These are phyloP conservation scores for Spheniscus humboldti DNA, from an alignment of 2,797 vertebrate genomes.

Conservation along the genomic window DNA sequence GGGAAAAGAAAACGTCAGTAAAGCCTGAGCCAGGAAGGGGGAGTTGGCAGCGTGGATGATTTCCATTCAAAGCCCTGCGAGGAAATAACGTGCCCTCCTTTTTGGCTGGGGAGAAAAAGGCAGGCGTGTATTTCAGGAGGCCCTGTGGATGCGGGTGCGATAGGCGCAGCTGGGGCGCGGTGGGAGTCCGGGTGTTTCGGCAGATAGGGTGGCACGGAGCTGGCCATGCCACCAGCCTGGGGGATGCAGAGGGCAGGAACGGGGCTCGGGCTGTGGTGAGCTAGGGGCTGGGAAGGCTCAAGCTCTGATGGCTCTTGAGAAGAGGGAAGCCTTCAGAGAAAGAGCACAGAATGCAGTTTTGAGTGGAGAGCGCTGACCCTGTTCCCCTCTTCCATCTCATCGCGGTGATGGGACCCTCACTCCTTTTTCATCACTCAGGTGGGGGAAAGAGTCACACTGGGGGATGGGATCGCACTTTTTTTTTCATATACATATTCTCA, in stretches of 20 bases:
- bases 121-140: neutral
- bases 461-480: neutral
- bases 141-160: neutral
- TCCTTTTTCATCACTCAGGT: neutral
- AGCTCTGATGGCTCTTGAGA: neutral
- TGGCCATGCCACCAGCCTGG: rapidly evolving
- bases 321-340: neutral
- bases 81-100: too few species aligned
- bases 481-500: neutral
- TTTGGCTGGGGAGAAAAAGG: neutral
- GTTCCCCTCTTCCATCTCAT: too few species aligned
- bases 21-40: too few species aligned
- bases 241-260: neutral
- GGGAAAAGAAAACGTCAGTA: too few species aligned
- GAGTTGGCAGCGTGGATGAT: too few species aligned
- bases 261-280: neutral
- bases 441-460: neutral
- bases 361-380: neutral
- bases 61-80: neutral
- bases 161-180: neutral
- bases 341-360: rapidly evolving
- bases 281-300: neutral
- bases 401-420: neutral
- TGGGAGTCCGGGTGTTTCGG: neutral
- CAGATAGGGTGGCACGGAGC: neutral